Evolutionary conservation across 2,888 invertebrate genomes (phyloP), one percentile per base, ranked within the genome.

Genomic region (Aspidiotus rigidus): DNA sequence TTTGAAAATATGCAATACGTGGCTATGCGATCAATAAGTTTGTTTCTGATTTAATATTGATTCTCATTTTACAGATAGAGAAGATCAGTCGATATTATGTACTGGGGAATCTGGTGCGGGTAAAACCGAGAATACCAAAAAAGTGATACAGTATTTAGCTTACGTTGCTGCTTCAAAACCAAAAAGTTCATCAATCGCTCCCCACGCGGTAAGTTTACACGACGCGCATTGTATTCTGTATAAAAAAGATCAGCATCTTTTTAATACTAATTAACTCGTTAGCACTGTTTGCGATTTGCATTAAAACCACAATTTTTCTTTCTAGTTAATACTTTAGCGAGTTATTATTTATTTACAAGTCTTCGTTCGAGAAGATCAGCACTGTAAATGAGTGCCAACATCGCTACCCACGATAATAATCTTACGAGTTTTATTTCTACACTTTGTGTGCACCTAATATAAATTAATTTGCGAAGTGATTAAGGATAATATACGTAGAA

Each of bases 101-200:
- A 99, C 99, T 76, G 99, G 99, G 76, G 99, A 99, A 81, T 99
- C 98, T n/a, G 99, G 99, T 75, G 99, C 99, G 75, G 99, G 99
- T 74, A 99, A 99, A 83, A 99, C 99, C 64, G 99, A 99, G 80
- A 99, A 99, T 81, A 99, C 99, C 71, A 99, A 99, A 83, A 99
- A 99, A 84, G 99, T 99, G 69, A 99, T 99, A 78, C 99, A 99
- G 83, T 99, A 99, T 83, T 84, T 99, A 79, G 99, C 99, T 59
- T 96, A 94, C 80, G 98, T 99, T 70, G 99, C 99, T 74, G 98
- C 99, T 63, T 97, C 97, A 40, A 95, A 95, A 80, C 93, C 93
- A 66, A 93, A 93, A 80, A 86, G 88, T 77, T 87, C 89, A n/a
- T 74, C 77, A 39, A 75, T 77, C 60, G 74, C 77, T 15, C 75